These are phyloP conservation scores for Pyrocoelia pectoralis DNA, from an alignment of 2,888 invertebrate genomes.

Conservation along the genomic window DNA sequence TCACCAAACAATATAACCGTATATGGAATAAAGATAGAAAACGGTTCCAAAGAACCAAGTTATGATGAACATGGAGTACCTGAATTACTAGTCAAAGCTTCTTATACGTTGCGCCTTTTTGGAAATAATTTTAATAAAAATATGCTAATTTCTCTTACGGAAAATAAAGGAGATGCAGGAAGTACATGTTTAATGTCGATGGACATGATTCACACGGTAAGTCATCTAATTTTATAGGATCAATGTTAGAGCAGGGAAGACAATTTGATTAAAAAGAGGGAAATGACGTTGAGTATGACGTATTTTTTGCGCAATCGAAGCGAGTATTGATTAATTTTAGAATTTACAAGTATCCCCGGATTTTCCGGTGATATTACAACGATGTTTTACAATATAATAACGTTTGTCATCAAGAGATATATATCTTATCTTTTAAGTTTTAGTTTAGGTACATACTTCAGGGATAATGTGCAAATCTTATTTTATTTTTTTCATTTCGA, in stretches of 20 bases:
- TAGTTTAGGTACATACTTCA: too few relatives aligned
- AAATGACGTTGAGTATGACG: neutral
- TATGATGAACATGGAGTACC: conserved; percentile 70
- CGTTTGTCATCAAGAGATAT: too few relatives aligned
- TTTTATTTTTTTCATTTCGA: too few relatives aligned
- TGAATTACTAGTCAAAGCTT: conserved; percentile 68
- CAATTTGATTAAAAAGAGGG: neutral
- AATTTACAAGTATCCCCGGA: too few relatives aligned
- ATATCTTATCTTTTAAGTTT: too few relatives aligned
- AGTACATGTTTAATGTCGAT: conserved; percentile 71
- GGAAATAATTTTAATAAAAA: conserved; percentile 72
- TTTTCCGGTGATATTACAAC: too few relatives aligned
- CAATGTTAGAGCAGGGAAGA: neutral
- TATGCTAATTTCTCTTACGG: conserved; percentile 78
- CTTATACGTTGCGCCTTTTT: conserved; percentile 74
- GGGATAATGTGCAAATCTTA: too few relatives aligned
- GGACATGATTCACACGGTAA: conserved; percentile 61
- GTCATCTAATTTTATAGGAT: conserved; percentile 35
- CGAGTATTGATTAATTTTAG: too few relatives aligned
- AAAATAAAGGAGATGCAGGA: conserved; percentile 63
- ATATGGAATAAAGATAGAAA: conserved; percentile 67
- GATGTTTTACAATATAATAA: too few relatives aligned
- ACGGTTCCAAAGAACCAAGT: conserved; percentile 65
- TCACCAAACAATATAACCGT: conserved; percentile 52
- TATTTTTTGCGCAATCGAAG: neutral